Percentiles rank a stretch among this genome's conserved stretches.
phyloP scores from a whole-genome alignment of 2,888 invertebrate genomes.

The Coenonympha glycerion region DNA sequence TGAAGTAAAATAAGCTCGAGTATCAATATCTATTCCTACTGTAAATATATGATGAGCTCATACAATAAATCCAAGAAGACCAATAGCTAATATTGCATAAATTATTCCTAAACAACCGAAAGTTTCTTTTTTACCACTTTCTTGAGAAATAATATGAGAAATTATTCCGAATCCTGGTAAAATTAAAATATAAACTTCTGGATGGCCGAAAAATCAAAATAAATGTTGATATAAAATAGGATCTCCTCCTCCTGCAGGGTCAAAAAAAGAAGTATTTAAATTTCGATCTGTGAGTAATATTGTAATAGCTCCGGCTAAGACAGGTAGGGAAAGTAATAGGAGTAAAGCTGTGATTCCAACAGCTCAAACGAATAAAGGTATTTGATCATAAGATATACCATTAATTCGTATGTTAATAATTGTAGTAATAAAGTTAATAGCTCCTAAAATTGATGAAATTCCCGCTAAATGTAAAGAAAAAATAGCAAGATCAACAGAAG shows the following conservation, averaged over 20 bases:
- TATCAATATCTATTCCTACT: conserved; percentile 88
- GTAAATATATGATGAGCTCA: conserved; percentile 92
- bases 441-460: conserved; percentile 83
- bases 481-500: conserved; percentile 84
- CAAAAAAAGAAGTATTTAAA: conserved; percentile 88
- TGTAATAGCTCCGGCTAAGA: conserved; percentile 86
- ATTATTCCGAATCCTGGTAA: conserved; percentile 88
- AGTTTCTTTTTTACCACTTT: conserved; percentile 84
- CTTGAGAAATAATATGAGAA: conserved; percentile 84
- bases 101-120: conserved; percentile 85
- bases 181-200: conserved; percentile 92
- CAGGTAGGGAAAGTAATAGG: conserved; percentile 81
- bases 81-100: conserved; percentile 90
- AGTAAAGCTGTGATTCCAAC: conserved; percentile 74
- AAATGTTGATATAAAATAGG: conserved; percentile 86
- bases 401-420: conserved; percentile 81
- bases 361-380: conserved; percentile 84
- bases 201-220: conserved; percentile 93
- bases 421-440: conserved; percentile 87
- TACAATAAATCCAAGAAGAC: conserved; percentile 87
- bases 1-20: conserved; percentile 88
- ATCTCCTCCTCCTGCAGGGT: conserved; percentile 86
- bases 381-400: conserved; percentile 78
- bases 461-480: conserved; percentile 86
- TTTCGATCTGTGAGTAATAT: conserved; percentile 87